Evolutionary conservation across 2,888 invertebrate genomes (phyloP).

Genomic region (Perdita meconis): DNA sequence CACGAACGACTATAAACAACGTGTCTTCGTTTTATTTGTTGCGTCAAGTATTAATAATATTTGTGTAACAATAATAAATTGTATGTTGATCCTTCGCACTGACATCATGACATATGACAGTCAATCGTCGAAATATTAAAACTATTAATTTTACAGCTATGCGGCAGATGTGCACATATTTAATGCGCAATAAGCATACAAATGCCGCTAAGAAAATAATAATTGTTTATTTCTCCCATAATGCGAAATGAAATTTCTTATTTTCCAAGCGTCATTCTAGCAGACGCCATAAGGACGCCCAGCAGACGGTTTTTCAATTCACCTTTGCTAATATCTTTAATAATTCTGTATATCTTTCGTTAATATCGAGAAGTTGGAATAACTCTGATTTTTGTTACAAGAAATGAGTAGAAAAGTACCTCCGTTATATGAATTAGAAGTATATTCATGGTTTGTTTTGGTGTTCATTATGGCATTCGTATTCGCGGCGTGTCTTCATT

Average conservation of each 20-base stretch:
- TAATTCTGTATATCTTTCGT: constrained; percentile 1
- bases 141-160: not conserved
- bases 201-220: not conserved
- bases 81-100: constrained; percentile 26
- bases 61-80: constrained; percentile 32
- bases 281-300: constrained; percentile 84
- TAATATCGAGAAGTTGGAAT: constrained; percentile 16
- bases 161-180: not conserved
- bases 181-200: not conserved
- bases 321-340: constrained; percentile 18
- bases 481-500: constrained; percentile 78
- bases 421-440: constrained; percentile 75
- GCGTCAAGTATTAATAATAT: not conserved
- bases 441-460: constrained; percentile 74
- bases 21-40: constrained; percentile 1
- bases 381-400: constrained; percentile 20
- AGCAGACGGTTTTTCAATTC: constrained; percentile 83
- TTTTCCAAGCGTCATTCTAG: constrained; percentile 78
- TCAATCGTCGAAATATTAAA: constrained; percentile 21
- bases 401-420: constrained; percentile 64
- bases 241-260: constrained; percentile 34
- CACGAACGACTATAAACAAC: not conserved
- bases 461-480: constrained; percentile 75
- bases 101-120: constrained; percentile 48
- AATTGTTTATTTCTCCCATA: constrained; percentile 1